These are phyloP conservation scores for Ciconia nigra DNA, from an alignment of 2,797 vertebrate species.

Conservation along the genomic window DNA sequence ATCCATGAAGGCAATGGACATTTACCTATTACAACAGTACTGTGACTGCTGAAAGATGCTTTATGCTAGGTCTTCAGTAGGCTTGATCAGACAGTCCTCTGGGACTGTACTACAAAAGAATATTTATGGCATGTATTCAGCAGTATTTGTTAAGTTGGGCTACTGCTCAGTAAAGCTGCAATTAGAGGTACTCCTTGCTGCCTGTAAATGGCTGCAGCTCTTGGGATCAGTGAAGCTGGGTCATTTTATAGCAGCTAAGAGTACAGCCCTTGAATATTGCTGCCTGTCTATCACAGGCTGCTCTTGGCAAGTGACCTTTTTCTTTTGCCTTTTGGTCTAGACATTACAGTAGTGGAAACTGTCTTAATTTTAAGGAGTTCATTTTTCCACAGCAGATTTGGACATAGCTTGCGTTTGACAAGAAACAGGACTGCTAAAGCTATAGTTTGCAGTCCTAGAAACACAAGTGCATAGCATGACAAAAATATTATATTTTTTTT, in stretches of 20 bases:
- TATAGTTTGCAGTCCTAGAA: neutral
- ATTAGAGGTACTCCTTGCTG: neutral
- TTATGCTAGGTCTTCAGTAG: neutral
- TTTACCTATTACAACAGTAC: neutral
- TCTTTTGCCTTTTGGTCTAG: slow-evolving; percentile 39
- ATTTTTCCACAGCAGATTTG: neutral
- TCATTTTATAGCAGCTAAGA: neutral
- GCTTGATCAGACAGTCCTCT: neutral
- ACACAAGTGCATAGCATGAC: neutral
- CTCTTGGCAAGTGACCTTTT: slow-evolving; percentile 15
- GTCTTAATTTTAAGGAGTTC: slow-evolving; percentile 1
- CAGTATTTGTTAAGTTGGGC: neutral
- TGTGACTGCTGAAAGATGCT: neutral
- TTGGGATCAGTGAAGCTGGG: neutral
- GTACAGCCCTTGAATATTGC: neutral
- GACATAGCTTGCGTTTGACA: neutral
- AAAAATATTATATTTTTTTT: neutral
- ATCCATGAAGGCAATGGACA: neutral
- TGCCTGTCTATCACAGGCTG: neutral
- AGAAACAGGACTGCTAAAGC: slow-evolving; percentile 23
- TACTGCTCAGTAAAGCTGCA: neutral
- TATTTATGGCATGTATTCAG: neutral
- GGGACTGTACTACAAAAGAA: neutral
- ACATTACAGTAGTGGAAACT: slow-evolving; percentile 40
- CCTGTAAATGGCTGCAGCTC: neutral